Percentiles rank a stretch among this genome's conserved stretches.
These are phyloP conservation scores for Hololepta plana DNA, from an alignment of 2,888 invertebrate species.

Conservation along the genomic window DNA sequence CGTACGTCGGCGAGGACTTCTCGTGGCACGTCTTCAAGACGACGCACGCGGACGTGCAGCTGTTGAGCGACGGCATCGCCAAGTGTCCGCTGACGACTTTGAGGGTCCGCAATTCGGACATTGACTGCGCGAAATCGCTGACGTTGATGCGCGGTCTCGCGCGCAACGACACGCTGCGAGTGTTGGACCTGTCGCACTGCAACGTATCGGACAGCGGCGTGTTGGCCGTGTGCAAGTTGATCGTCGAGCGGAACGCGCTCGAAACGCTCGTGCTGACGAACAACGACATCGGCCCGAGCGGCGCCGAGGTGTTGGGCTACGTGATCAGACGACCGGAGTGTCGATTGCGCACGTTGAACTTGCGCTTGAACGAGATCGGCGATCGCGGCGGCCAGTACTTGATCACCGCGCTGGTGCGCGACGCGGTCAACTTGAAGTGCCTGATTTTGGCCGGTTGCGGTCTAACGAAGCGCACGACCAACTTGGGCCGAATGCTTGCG, in stretches of 20 bases:
- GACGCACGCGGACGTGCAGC: constrained; percentile 17
- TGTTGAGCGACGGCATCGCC: constrained; percentile 19
- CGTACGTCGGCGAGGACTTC: constrained; percentile 19
- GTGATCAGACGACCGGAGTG: constrained; percentile 13
- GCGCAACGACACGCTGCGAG: constrained; percentile 15
- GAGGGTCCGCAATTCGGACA: constrained; percentile 19
- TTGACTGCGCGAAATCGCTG: constrained; percentile 18
- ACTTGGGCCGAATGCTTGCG: constrained; percentile 15
- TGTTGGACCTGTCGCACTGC: constrained; percentile 23
- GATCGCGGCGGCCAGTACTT: constrained; percentile 15
- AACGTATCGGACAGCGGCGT: constrained; percentile 18
- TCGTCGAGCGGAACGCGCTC: constrained; percentile 13
- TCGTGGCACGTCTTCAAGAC: constrained; percentile 18
- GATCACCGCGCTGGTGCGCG: constrained; percentile 11
- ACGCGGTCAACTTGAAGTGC: constrained; percentile 12
- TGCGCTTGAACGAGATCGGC: constrained; percentile 17
- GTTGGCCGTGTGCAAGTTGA: constrained; percentile 17
- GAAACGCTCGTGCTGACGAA: constrained; percentile 16
- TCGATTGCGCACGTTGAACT: constrained; percentile 14
- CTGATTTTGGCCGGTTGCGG: constrained; percentile 19
- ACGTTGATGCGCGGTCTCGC: constrained; percentile 16
- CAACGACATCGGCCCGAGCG: constrained; percentile 18
- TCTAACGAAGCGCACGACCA: constrained; percentile 13
- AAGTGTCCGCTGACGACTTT: constrained; percentile 15
- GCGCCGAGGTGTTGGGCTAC: constrained; percentile 15